A percentile compares a stretch with the other conserved stretches of the same genome.
These are phyloP conservation scores for Parnassius mnemosyne DNA, from an alignment of 2,888 invertebrate genomes.

Conservation along the genomic window DNA sequence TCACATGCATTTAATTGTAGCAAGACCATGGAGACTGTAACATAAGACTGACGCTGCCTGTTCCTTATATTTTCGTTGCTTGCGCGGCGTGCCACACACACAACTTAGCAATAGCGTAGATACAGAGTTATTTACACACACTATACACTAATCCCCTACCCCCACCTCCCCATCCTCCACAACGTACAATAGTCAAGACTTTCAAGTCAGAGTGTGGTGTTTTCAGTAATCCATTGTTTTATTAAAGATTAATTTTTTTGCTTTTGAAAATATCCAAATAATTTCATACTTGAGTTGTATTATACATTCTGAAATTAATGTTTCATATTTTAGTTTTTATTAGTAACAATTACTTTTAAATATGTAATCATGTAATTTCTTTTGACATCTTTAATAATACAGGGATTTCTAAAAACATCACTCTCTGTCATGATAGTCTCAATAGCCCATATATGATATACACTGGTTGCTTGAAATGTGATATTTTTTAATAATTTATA, in stretches of 20 bases:
- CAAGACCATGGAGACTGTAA: conserved; percentile 31
- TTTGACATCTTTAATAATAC: conserved; percentile 14
- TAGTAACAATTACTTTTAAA: no score
- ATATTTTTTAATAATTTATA: conserved; percentile 61
- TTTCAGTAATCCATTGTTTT: conserved; percentile 28
- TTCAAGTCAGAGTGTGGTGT: conserved; percentile 52
- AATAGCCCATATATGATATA: conserved; percentile 73
- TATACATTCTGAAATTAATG: no score
- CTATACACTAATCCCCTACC: conserved; percentile 51
- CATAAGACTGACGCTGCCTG: conserved; percentile 68
- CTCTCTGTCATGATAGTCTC: conserved; percentile 54
- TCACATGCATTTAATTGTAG: not conserved
- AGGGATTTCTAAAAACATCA: conserved; percentile 39
- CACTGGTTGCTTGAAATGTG: conserved; percentile 63
- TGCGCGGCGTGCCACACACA: conserved; percentile 51
- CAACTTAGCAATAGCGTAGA: conserved; percentile 53
- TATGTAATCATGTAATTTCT: no score
- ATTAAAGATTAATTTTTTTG: conserved; percentile 4
- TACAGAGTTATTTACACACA: conserved; percentile 68
- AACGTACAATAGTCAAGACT: conserved; percentile 70
- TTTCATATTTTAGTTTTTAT: no score
- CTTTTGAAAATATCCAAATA: not conserved
- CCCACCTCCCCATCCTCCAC: conserved; percentile 71
- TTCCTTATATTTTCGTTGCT: conserved; percentile 46
- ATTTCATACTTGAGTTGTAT: no score